phyloP scores from a whole-genome alignment of 2,113 vertebrate species.

The Prinia subflava region DNA sequence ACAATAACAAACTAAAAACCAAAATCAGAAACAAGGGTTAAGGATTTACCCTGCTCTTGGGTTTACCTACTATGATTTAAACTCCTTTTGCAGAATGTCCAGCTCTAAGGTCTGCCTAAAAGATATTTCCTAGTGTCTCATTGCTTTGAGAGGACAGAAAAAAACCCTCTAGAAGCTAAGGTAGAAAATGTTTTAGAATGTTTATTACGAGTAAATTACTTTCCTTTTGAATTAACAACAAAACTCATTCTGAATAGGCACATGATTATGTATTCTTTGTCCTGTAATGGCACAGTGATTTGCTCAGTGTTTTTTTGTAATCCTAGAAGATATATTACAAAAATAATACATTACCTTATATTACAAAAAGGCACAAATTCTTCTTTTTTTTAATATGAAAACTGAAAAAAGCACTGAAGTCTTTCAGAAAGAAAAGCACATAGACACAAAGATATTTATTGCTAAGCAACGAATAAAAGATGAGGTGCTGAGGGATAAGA shows the following conservation, averaged over 20 bases:
- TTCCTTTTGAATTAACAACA: background rate
- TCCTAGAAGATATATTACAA: background rate
- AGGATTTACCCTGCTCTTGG: background rate
- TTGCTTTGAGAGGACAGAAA: background rate
- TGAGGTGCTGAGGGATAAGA: background rate
- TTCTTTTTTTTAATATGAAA: background rate
- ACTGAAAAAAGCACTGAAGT: background rate
- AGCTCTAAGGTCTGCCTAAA: background rate
- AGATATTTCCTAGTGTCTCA: background rate
- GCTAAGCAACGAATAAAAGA: background rate
- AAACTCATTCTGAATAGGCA: background rate
- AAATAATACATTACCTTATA: background rate
- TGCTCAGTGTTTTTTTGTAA: background rate
- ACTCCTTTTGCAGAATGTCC: background rate
- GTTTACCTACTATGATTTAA: background rate
- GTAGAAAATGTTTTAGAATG: background rate
- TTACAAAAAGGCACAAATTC: background rate
- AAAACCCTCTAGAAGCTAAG: background rate
- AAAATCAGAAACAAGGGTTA: background rate
- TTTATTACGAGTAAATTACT: background rate
- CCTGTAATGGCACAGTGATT: background rate
- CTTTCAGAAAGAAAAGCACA: background rate
- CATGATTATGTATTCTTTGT: background rate
- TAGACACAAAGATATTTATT: background rate
- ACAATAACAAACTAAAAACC: background rate